Percentiles rank a stretch among this genome's conserved stretches.
Conservation (phyloP, 2,113 vertebrate genomes). For the Coryphaenoides rupestris region DNA sequence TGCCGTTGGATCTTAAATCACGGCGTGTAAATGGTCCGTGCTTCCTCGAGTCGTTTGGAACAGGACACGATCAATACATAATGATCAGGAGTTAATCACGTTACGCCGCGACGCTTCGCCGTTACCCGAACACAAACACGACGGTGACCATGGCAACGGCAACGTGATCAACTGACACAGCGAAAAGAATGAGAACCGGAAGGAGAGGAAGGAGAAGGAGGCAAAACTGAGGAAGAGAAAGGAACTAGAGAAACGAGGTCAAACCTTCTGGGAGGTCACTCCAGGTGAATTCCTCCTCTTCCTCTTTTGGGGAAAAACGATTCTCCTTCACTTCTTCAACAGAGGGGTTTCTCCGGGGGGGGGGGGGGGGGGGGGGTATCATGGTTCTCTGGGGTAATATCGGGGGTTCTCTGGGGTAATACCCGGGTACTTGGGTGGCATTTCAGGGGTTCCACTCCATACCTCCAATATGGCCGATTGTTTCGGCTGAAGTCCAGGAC, state of each 20-base stretch:
- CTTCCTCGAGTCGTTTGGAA: not conserved
- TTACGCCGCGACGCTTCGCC: slow-evolving; percentile 8
- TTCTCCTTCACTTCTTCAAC: slow-evolving; percentile 19
- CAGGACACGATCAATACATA: slow-evolving; percentile 34
- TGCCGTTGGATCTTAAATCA: too few relatives aligned
- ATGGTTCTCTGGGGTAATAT: too few relatives aligned
- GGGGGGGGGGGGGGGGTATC: too few relatives aligned
- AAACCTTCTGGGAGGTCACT: slow-evolving; percentile 40
- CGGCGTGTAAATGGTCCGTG: too few relatives aligned
- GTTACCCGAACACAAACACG: slow-evolving; percentile 15
- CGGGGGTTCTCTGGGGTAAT: too few relatives aligned
- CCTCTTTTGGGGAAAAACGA: slow-evolving; percentile 38
- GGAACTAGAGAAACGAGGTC: slow-evolving; percentile 1
- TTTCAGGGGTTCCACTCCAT: too few relatives aligned
- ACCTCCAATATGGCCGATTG: too few relatives aligned
- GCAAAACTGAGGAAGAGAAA: too few relatives aligned
- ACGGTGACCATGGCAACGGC: slow-evolving; percentile 28
- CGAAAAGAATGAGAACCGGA: not conserved
- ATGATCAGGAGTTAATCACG: slow-evolving; percentile 25
- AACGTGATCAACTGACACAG: not conserved
- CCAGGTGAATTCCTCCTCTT: not conserved
- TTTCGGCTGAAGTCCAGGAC: too few relatives aligned
- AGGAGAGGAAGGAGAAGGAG: slow-evolving; percentile 2
- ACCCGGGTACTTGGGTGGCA: too few relatives aligned
- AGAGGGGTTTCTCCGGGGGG: too few relatives aligned